Percentiles rank a stretch among this genome's conserved stretches.
phyloP scores from a whole-genome alignment of 2,113 vertebrate species.

The Rhabdomys dilectus region DNA sequence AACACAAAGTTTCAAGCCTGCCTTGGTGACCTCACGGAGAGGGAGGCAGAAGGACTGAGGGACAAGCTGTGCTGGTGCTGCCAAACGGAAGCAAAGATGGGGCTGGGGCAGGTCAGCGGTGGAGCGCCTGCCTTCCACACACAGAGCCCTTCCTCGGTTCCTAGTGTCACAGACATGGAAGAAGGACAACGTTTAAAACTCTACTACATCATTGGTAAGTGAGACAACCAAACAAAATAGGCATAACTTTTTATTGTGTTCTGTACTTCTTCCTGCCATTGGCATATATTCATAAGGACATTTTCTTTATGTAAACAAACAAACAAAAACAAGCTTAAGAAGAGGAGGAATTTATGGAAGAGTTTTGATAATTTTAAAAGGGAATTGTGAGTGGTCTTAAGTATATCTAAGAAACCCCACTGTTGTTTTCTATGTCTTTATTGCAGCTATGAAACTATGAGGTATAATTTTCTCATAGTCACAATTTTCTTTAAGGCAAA shows the following conservation, averaged over 20 bases:
- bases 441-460: background rate
- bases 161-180: background rate
- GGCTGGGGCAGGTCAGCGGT: background rate
- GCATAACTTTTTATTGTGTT: background rate
- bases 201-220: background rate
- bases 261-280: background rate
- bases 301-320: background rate
- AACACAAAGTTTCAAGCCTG: background rate
- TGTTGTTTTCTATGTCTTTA: background rate
- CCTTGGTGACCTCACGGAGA: background rate
- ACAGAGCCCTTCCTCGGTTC: background rate
- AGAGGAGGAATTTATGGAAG: background rate
- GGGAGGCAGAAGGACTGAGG: background rate
- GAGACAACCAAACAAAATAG: background rate
- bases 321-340: background rate
- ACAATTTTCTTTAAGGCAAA: background rate
- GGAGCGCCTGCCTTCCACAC: no score
- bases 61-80: background rate
- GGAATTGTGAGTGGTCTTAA: conserved; percentile 32
- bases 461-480: background rate
- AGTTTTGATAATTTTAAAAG: conserved; percentile 18
- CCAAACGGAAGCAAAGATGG: background rate
- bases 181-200: conserved; percentile 12
- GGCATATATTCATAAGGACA: background rate
- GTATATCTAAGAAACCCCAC: background rate